Base-by-base conservation (phyloP, 2,113 vertebrate species). In the Apodemus speciosus region DNA sequence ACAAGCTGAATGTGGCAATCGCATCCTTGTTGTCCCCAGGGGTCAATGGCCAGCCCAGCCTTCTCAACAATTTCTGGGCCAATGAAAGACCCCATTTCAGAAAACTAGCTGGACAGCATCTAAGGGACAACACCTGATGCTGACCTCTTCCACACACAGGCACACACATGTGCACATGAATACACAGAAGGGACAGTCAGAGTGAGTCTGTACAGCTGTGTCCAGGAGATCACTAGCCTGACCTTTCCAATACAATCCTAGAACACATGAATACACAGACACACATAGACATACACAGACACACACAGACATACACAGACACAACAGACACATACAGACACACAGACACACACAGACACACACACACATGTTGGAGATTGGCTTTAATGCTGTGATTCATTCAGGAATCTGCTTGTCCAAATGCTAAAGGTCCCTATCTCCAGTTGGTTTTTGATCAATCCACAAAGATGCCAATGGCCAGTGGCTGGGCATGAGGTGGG, bases 1-100 rank as follows among this genome's bases (percentile, higher is more conserved):
- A 85, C 23, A 66, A 21, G 69, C 23, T 27, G 8, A 14, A 3
- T 3, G 0, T 7, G 27, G 16, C 0, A 4, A 25, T n/a, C 3
- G 16, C 38, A 20, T 5, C 6, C 18, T 21, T 21, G 58, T 62
- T 32, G 60, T 30, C 18, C 32, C 18, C 7, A 13, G 43, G 62
- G 6, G 46, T 25, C 35, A 3, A 49, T 10, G 43, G 62, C 30
- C 38, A 84, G 60, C 32, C 9, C 35, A 68, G 58, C 0, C 11
- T 27, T 32, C 38, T 83, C n/a, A 25, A 20, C 35, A 56, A 58
- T 56, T 80, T 80, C 53, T 56, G 51, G 15, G 53, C 58, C 56
- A 83, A 16, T 43, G 80, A 43, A 15, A 60, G n/a, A 81, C 23
- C 30, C 3, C 2, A 23, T 40, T 58, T 81, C 23, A 81, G 56